Base-by-base conservation (phyloP, 2,888 invertebrate species). In the Eurois occulta region DNA sequence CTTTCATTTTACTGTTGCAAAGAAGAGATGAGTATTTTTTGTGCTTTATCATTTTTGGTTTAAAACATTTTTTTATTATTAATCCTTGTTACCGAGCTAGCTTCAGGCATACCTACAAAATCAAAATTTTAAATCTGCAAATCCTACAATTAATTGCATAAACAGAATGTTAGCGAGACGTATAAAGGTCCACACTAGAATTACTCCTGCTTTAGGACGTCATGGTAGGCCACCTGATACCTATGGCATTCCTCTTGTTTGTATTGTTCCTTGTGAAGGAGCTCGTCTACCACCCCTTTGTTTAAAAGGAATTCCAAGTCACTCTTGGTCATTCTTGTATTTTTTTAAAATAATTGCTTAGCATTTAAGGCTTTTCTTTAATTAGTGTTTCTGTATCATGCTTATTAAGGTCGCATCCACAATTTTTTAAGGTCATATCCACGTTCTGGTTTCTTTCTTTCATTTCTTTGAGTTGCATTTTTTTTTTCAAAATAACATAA, bases 1-100 rank as follows among this genome's bases (percentile, higher is more conserved):
- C 48, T 85, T 82, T 81, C 52, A 58, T 43, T 78, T 60, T 71
- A 71, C 68, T 64, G 67, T 71, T 64, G 35, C 11, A 41, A 41
- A 58, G 24, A 38, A 60, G 18, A 28, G 58, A 41, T 43, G 48
- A n/a, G 64, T 38, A 24, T 28, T 76, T 18, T 38, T 55, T 69
- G 35, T 46, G 32, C n/a, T 41, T 43, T 52, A 18, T 35, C 8
- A 1, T 58, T 43, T 28, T n/a, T 8, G 3, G 32, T 41, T 18
- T 72, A 60, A 13, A 62, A 62, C 10, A 62, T 64, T 38, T 38
- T 2, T 18, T 28, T 58, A n/a, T 4, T 55, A 52, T 55, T 11
- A 16, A 28, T 28, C 7, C 16, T 7, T 13, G 8, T 48, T 7
- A 52, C n/a, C 52, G 11, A 52, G 11, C n/a, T 11, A 52, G n/a